Percentiles rank a stretch among this genome's conserved stretches.
Conservation (phyloP, 23 tunicate genomes). For the Ciona savignyi region DNA sequence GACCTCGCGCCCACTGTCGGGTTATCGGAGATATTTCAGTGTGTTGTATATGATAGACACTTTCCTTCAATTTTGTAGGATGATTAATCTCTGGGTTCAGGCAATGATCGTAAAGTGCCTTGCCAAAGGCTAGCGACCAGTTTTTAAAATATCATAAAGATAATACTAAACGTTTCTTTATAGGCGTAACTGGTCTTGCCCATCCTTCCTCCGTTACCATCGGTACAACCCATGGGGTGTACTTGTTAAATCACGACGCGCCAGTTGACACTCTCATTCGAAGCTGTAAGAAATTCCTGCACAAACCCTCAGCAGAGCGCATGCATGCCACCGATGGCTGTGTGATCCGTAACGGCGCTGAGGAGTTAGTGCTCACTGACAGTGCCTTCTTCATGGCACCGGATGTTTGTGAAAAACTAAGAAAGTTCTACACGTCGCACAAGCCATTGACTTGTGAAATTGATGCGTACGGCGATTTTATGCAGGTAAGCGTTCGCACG, state of each 20-base stretch:
- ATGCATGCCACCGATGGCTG: slow-evolving; percentile 41
- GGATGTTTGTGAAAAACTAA: slow-evolving; percentile 28
- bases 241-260: slow-evolving; percentile 27
- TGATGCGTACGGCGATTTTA: slow-evolving; percentile 92
- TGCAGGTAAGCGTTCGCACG: slow-evolving; percentile 35
- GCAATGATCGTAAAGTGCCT: no score
- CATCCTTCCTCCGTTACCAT: slow-evolving; percentile 52
- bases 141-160: no score
- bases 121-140: no score
- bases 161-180: no score
- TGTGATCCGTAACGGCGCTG: slow-evolving; percentile 8
- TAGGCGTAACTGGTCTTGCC: slow-evolving; percentile 74
- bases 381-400: slow-evolving; percentile 68
- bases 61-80: no score
- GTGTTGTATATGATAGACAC: no score
- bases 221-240: slow-evolving; percentile 86
- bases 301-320: slow-evolving; percentile 59
- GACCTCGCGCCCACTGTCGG: no score
- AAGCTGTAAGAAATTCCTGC: slow-evolving; percentile 58
- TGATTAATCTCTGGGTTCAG: no score
- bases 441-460: slow-evolving; percentile 75
- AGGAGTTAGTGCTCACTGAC: slow-evolving; percentile 59
- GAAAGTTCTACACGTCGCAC: slow-evolving; percentile 30
- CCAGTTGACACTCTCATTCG: neutral
- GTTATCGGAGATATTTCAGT: no score